phyloP scores from a whole-genome alignment of 2,888 invertebrate genomes.

The Asteroscopus sphinx region DNA sequence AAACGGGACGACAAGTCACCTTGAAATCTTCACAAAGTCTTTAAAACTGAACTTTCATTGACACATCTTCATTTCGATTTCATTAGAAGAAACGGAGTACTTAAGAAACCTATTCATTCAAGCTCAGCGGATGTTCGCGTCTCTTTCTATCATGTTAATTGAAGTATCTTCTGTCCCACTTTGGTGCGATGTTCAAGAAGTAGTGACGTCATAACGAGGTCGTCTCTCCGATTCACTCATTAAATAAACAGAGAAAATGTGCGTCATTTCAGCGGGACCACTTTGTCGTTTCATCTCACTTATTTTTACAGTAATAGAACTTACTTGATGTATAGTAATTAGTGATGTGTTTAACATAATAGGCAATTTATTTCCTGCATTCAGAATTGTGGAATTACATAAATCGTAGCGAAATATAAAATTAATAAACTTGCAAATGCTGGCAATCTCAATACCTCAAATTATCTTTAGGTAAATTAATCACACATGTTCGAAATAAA shows the following conservation, averaged over 20 bases:
- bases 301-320: no score
- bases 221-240: conserved; percentile 87
- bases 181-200: conserved; percentile 70
- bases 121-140: conserved; percentile 68
- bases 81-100: conserved; percentile 71
- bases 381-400: no score
- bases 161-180: conserved; percentile 66
- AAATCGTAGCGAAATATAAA: no score
- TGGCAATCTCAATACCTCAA: background rate
- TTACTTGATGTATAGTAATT: no score
- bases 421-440: background rate
- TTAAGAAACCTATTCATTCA: conserved; percentile 85
- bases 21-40: conserved; percentile 58
- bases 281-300: background rate
- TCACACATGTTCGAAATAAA: no score
- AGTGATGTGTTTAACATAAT: no score
- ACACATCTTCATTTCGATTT: conserved; percentile 76
- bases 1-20: conserved; percentile 46
- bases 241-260: conserved; percentile 85
- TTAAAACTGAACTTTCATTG: conserved; percentile 65
- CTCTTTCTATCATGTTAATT: conserved; percentile 61
- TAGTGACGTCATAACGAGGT: conserved; percentile 88
- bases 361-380: no score
- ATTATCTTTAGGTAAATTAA: background rate
- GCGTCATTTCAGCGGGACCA: conserved; percentile 59